phyloP scores from a whole-genome alignment of 2,888 invertebrate species.

The Oscheius sp. region DNA sequence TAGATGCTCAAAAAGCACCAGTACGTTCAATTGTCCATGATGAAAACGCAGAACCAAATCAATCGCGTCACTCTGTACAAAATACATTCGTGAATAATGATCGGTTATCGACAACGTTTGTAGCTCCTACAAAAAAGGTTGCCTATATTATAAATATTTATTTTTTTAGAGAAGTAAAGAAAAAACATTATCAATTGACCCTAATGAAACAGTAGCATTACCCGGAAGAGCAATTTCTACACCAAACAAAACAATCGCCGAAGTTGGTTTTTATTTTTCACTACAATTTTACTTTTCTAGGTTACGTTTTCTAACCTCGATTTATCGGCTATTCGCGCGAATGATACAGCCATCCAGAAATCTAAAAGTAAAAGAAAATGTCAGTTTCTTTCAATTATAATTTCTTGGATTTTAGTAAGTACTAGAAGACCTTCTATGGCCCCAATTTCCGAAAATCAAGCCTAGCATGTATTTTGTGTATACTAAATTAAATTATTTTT shows the following conservation, averaged over 20 bases:
- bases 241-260: slow-evolving; percentile 22
- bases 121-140: background rate
- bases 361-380: background rate
- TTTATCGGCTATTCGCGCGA: slow-evolving; percentile 20
- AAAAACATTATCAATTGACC: background rate
- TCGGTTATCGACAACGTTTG: background rate
- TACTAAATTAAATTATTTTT: background rate
- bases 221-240: slow-evolving; percentile 23
- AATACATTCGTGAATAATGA: background rate
- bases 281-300: background rate
- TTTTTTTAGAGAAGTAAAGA: background rate
- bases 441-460: slow-evolving; percentile 2
- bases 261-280: background rate
- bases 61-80: background rate
- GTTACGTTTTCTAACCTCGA: slow-evolving; percentile 28
- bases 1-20: background rate
- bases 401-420: background rate
- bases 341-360: background rate
- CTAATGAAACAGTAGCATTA: slow-evolving; percentile 1
- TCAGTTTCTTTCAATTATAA: background rate
- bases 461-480: background rate
- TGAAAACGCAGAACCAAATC: background rate
- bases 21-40: background rate
- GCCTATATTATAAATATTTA: background rate
- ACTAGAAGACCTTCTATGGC: slow-evolving; percentile 10